Conservation (phyloP, 2,113 vertebrate species). For the Aphelocoma coerulescens region DNA sequence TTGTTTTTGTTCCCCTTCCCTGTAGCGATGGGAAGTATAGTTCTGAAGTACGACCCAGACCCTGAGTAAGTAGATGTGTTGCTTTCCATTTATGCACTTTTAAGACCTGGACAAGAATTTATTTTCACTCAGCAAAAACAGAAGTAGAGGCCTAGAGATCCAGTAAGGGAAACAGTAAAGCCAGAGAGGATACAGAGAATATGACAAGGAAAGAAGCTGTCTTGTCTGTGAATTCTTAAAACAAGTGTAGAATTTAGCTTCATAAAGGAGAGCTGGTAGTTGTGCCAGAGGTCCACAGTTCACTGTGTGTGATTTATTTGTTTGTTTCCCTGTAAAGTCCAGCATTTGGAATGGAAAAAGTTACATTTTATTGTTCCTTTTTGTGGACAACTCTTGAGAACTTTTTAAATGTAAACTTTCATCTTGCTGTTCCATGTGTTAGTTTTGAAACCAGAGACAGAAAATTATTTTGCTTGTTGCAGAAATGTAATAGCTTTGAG, state of each 20-base stretch:
- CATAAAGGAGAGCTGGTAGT: neutral
- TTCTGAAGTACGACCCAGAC: constrained; percentile 91
- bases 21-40: constrained; percentile 91
- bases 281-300: neutral
- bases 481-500: neutral
- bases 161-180: neutral
- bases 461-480: neutral
- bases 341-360: neutral
- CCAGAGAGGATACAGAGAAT: neutral
- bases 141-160: neutral
- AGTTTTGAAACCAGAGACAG: neutral
- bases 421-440: neutral
- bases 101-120: neutral
- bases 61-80: constrained; percentile 76
- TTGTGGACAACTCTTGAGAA: neutral
- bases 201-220: neutral
- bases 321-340: neutral
- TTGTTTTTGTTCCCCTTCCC: neutral
- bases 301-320: neutral
- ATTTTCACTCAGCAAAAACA: neutral
- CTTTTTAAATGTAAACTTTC: neutral
- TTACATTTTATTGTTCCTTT: neutral
- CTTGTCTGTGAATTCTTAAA: neutral
- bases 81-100: neutral
- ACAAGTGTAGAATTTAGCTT: neutral